Evolutionary conservation across 2,888 invertebrate genomes (phyloP).

Genomic region (Heliconius erato): DNA sequence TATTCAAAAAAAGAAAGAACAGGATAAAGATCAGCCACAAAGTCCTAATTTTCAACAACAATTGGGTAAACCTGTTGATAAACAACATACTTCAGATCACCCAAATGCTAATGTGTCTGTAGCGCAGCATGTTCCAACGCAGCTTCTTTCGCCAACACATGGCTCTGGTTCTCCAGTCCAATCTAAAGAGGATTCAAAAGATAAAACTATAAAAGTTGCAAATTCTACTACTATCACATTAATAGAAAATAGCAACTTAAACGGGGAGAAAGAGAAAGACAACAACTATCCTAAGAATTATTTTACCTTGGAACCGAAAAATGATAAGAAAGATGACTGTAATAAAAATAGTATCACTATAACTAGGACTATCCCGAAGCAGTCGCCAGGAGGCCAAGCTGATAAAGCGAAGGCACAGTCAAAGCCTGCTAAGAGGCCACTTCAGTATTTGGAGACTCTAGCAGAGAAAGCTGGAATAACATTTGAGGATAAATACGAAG

Average conservation of each 20-base stretch:
- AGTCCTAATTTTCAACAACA: slow-evolving; percentile 69
- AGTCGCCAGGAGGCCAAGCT: slow-evolving; percentile 66
- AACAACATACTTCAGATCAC: slow-evolving; percentile 63
- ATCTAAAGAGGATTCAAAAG: slow-evolving; percentile 76
- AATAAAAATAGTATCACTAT: slow-evolving; percentile 84
- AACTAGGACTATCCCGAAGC: slow-evolving; percentile 76
- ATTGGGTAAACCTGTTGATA: slow-evolving; percentile 68
- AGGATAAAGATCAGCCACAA: slow-evolving; percentile 73
- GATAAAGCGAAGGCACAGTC: slow-evolving; percentile 70
- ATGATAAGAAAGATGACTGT: slow-evolving; percentile 79
- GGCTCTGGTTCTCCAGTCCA: slow-evolving; percentile 62
- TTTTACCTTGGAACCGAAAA: slow-evolving; percentile 78
- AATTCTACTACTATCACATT: slow-evolving; percentile 81
- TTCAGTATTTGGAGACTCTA: slow-evolving; percentile 90
- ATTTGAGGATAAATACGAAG: slow-evolving; percentile 91
- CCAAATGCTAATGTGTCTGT: slow-evolving; percentile 68
- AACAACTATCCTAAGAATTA: slow-evolving; percentile 76
- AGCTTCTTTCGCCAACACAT: slow-evolving; percentile 72
- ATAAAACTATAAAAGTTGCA: slow-evolving; percentile 77
- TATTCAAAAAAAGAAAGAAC: slow-evolving; percentile 84
- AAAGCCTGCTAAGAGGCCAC: slow-evolving; percentile 73
- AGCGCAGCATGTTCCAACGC: slow-evolving; percentile 78
- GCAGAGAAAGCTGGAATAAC: slow-evolving; percentile 91
- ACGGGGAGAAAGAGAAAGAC: slow-evolving; percentile 78
- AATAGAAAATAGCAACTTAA: slow-evolving; percentile 73